Evolutionary conservation across 1,140 invertebrate genomes (phyloP), one percentile per base, ranked within the genome.

Genomic region (Drosophila aff.): DNA sequence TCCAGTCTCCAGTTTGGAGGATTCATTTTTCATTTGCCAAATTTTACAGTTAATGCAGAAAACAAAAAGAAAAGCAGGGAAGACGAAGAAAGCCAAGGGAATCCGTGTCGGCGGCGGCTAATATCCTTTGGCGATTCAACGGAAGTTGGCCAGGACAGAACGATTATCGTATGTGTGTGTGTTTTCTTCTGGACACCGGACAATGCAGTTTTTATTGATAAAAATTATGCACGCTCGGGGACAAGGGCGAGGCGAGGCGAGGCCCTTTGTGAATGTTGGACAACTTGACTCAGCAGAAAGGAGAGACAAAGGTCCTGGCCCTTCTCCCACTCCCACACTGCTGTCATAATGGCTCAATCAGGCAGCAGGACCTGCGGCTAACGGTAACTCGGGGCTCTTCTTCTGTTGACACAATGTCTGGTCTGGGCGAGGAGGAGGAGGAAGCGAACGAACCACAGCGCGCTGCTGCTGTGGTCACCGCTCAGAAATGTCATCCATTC

Each of bases 221-320:
- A 87, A 89, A 89, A 87, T 87, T 87, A 87, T 87, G 83, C 72
- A 87, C 84, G 83, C 83, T 71, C 57, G 57, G 41, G 44, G 43
- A 89, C 84, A 87, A 81, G 66, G 52, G 65, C 44, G 55, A 60
- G 67, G 41, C 69, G 78, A 64, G 52, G 65, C 44, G 55, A 60
- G 67, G 41, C 69, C 69, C 55, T 23, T 23, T 50, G 49, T 16
- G 23, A 21, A 58, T 80, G 82, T 84, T 84, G 79, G 80, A 75
- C 84, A 83, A 87, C 84, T 87, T 87, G 83, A 87, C 83, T 87
- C 83, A 87, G 83, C 83, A 87, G 16, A 87, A 87, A 83, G 4
- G 7, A 23, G 7, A 23, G 10, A 33, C 9, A 23, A 74, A 46
- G 58, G 61, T 53, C 58, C 67, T 73, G 55, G 55, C 55, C 49